These are phyloP conservation scores for Cochlearius cochlearius DNA, from an alignment of 2,113 vertebrate genomes.

Conservation along the genomic window DNA sequence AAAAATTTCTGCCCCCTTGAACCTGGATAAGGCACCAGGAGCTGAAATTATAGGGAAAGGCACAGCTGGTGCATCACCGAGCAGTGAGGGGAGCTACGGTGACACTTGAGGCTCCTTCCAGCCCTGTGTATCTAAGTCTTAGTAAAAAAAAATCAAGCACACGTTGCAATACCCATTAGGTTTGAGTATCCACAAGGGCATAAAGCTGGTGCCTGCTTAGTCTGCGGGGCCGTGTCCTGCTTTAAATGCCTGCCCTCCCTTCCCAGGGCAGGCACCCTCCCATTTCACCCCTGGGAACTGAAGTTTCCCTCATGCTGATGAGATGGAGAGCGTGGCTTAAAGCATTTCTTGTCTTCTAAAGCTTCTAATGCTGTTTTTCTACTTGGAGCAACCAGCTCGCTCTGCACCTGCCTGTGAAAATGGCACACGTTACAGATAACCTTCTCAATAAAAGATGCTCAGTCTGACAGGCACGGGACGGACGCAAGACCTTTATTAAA, in stretches of 20 bases:
- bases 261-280: not conserved
- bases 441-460: not conserved
- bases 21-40: not conserved
- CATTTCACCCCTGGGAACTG: not conserved
- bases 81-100: not conserved
- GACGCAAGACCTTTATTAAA: not conserved
- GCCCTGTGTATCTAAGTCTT: not conserved
- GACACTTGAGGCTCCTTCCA: not conserved
- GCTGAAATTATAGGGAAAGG: not conserved
- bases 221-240: not conserved
- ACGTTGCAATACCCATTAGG: accelerated
- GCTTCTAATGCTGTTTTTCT: not conserved
- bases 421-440: accelerated
- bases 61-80: not conserved
- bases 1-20: conserved; percentile 18
- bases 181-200: not conserved
- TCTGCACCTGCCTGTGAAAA: not conserved
- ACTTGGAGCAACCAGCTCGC: not conserved
- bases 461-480: not conserved
- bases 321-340: not conserved
- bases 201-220: not conserved
- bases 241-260: not conserved
- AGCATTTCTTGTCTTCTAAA: not conserved
- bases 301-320: not conserved
- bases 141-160: not conserved